Evolutionary conservation across 2,797 vertebrate genomes (phyloP), one percentile per base, ranked within the genome.

Genomic region (Dryobates pubescens): DNA sequence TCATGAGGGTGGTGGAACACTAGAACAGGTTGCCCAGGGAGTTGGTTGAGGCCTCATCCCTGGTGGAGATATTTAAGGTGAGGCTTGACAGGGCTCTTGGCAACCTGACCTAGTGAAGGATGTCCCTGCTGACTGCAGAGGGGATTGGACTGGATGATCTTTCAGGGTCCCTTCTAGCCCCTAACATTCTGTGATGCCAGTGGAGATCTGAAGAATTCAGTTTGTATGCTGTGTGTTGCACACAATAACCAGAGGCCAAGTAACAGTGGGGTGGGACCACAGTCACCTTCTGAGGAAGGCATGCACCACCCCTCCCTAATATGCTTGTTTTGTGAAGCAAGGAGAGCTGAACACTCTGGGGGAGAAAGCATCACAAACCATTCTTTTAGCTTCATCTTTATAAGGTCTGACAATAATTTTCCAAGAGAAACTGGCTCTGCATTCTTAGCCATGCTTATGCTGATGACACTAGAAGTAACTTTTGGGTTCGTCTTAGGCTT

Each of bases 171-270:
- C 45, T 47, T 47, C 45, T 20, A 18, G 19, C 45, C 45, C 45
- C 45, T 47, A 47, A 20, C 9, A 47, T 47, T 47, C 19, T 47
- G 45, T 47, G 45, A 47, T 82, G 22, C 58, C 7, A 70, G 38
- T 9, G 15, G 34, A 51, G 22, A 57, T 24, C 19, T 54, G 30
- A 59, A 30, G 6, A 51, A 68, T 15, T 45, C 14, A 29, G 22
- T 61, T 51, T 57, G 23, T 17, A 63, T 68, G 56, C 38, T 72
- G 29, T 2, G 0, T 19, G 13, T 26, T 61, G 41, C 15, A 24
- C 16, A 9, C 3, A 10, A 38, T 17, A 38, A 68, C 24, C 7
- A 17, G 9, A 54, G 72, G 58, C 7, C 0, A 0, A 47, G 24
- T 32, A 24, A 22, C 7, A 3, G 15, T 38, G 38, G 43, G 8